A percentile compares a stretch with the other conserved stretches of the same genome.
Conservation (phyloP, 2,113 vertebrate genomes). For the Morphnarchus princeps region DNA sequence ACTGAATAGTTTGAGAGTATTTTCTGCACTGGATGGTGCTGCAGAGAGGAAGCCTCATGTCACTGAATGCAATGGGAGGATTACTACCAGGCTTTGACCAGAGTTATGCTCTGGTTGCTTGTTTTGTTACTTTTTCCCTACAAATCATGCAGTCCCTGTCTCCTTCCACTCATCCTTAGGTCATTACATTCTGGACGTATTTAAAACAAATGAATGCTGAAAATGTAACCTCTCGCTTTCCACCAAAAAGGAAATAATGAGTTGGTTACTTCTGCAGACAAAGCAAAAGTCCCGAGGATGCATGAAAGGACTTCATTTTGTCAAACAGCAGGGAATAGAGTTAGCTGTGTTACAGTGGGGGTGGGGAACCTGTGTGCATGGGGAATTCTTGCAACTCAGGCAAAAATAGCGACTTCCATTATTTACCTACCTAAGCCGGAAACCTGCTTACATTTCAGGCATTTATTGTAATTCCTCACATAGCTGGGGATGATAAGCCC, state of each 20-base stretch:
- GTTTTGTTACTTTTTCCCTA: not conserved
- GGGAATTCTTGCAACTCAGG: slow-evolving; percentile 52
- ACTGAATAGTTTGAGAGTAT: not conserved
- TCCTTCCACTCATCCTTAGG: not conserved
- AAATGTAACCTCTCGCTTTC: not conserved
- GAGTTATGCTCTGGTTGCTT: not conserved
- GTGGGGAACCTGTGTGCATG: accelerated
- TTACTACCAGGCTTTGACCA: not conserved
- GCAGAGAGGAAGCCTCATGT: not conserved
- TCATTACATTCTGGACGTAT: not conserved
- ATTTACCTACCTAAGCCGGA: slow-evolving; percentile 49
- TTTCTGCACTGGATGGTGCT: not conserved
- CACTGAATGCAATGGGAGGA: not conserved
- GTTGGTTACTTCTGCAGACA: not conserved
- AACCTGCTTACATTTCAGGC: slow-evolving; percentile 59
- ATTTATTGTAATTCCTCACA: slow-evolving; percentile 61
- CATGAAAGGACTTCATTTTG: slow-evolving; percentile 33
- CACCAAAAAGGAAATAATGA: not conserved
- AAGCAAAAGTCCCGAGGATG: not conserved
- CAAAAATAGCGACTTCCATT: slow-evolving; percentile 62
- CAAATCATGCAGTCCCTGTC: not conserved
- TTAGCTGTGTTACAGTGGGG: not conserved
- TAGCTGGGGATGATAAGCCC: slow-evolving; percentile 60
- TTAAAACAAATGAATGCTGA: not conserved
- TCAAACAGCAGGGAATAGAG: not conserved